Percentiles rank a stretch among this genome's conserved stretches.
Evolutionary conservation across 1,140 invertebrate species (phyloP).

Genomic region (Stenopsyche tienmushanensis): DNA sequence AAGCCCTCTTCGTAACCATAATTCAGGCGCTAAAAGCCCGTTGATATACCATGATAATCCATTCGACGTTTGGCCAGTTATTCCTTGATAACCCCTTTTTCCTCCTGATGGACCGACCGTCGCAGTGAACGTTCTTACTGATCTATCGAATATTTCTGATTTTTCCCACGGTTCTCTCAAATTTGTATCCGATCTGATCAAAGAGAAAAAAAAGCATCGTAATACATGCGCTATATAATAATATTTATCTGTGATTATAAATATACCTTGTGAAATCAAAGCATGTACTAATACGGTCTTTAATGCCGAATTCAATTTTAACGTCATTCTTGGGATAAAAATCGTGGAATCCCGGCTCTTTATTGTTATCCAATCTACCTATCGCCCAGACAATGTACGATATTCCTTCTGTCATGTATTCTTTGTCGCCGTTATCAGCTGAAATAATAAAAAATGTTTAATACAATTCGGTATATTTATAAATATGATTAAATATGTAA

Average conservation of each 20-base stretch:
- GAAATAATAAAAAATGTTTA: constrained; percentile 41
- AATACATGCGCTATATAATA: background rate
- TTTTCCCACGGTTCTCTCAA: constrained; percentile 70
- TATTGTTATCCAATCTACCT: constrained; percentile 74
- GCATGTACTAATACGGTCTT: constrained; percentile 66
- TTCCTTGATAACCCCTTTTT: constrained; percentile 71
- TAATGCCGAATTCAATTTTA: constrained; percentile 65
- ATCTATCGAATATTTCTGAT: constrained; percentile 73
- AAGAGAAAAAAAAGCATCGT: background rate
- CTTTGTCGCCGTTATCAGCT: constrained; percentile 79
- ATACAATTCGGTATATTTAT: constrained; percentile 9
- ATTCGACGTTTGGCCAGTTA: constrained; percentile 61
- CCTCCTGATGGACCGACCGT: constrained; percentile 81
- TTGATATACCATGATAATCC: constrained; percentile 62
- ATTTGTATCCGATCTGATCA: constrained; percentile 42
- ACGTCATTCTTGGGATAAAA: constrained; percentile 72
- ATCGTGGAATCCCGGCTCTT: constrained; percentile 83
- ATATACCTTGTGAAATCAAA: constrained; percentile 64
- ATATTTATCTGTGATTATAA: background rate
- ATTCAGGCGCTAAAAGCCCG: constrained; percentile 80
- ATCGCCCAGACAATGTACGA: constrained; percentile 83
- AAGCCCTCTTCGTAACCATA: constrained; percentile 82
- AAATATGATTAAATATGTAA: background rate
- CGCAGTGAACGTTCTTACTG: constrained; percentile 73
- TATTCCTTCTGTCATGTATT: constrained; percentile 65